Evolutionary conservation across 2,888 invertebrate genomes (phyloP), one percentile per base, ranked within the genome.

Genomic region (Pimpla rufipes): DNA sequence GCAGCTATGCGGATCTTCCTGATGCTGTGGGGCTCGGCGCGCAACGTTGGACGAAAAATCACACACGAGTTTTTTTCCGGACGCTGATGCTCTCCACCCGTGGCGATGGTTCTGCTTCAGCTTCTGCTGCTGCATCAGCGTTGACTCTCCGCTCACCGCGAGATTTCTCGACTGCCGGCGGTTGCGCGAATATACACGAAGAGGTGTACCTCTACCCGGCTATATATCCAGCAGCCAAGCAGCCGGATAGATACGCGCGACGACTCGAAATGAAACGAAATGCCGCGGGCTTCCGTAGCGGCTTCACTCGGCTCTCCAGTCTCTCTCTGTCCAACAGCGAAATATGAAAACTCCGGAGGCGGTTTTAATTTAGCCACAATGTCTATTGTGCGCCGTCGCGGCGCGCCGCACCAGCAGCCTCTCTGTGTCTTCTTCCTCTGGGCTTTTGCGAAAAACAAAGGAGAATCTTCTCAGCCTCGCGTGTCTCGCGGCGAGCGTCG

Each of bases 321-420:
- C 81, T 79, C 85, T 79, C 85, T 88, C 87, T 88, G 88, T 90
- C 89, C 85, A 89, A 87, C 89, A 86, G 89, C 89, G 88, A 91
- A 91, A 93, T 92, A 91, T 92, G 91, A 91, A 92, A 93, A 92
- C 90, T 91, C 93, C 92, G 91, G 90, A 90, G 93, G 93, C 93
- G 91, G 90, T 93, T 93, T 93, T 93, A 93, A 93, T 93, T 93
- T 92, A 91, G 90, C 93, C 92, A 90, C 92, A 92, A 91, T 91
- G 91, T 92, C 92, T 91, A 92, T 93, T 93, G 93, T 93, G 90
- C 91, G 89, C 87, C 87, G 84, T 88, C 86, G 80, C 86, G 82
- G 71, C 64, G 71, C 64, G 79, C 85, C 77, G 79, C n/a, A n/a
- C n/a, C n/a, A n/a, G n/a, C n/a, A 75, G 73, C 77, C 55, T 59